phyloP scores from a whole-genome alignment of 2,888 invertebrate genomes.

The Drosophila neotestacea region DNA sequence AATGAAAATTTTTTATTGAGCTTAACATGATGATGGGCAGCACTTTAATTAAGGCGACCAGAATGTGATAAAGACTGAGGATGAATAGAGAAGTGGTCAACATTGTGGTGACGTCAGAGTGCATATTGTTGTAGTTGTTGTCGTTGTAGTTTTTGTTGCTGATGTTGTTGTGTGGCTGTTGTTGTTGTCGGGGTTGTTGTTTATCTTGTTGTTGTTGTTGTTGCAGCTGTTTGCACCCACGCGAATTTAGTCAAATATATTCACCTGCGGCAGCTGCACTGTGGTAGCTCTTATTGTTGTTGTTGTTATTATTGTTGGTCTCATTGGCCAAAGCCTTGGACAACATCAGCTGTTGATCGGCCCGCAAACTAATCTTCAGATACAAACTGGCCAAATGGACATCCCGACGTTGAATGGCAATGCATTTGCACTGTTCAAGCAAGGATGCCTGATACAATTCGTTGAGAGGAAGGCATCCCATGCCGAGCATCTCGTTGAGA shows the following conservation, averaged over 20 bases:
- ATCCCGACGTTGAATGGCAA: slow-evolving; percentile 75
- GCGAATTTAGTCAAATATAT: slow-evolving; percentile 82
- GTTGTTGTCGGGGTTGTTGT: slow-evolving; percentile 35
- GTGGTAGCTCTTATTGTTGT: slow-evolving; percentile 47
- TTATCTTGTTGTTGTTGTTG: slow-evolving; percentile 19
- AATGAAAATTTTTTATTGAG: slow-evolving; percentile 67
- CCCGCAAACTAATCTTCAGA: slow-evolving; percentile 76
- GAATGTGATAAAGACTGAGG: slow-evolving; percentile 33
- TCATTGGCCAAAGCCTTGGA: slow-evolving; percentile 40
- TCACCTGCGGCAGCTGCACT: slow-evolving; percentile 75
- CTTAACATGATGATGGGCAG: slow-evolving; percentile 56
- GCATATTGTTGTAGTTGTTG: slow-evolving; percentile 24
- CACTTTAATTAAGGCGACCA: slow-evolving; percentile 53
- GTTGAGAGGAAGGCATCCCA: slow-evolving; percentile 73
- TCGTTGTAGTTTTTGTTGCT: slow-evolving; percentile 29
- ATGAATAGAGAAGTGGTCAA: slow-evolving; percentile 35
- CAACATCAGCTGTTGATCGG: slow-evolving; percentile 35
- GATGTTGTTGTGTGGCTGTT: slow-evolving; percentile 23
- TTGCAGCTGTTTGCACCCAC: slow-evolving; percentile 53
- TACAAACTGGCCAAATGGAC: slow-evolving; percentile 78
- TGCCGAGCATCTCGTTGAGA: slow-evolving; percentile 81
- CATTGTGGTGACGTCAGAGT: slow-evolving; percentile 20
- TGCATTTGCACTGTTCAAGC: slow-evolving; percentile 82
- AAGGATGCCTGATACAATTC: slow-evolving; percentile 78
- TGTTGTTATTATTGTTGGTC: slow-evolving; percentile 41